Evolutionary conservation across 2,113 vertebrate species (phyloP), one percentile per base, ranked within the genome.

Genomic region (Empidonax alnorum): DNA sequence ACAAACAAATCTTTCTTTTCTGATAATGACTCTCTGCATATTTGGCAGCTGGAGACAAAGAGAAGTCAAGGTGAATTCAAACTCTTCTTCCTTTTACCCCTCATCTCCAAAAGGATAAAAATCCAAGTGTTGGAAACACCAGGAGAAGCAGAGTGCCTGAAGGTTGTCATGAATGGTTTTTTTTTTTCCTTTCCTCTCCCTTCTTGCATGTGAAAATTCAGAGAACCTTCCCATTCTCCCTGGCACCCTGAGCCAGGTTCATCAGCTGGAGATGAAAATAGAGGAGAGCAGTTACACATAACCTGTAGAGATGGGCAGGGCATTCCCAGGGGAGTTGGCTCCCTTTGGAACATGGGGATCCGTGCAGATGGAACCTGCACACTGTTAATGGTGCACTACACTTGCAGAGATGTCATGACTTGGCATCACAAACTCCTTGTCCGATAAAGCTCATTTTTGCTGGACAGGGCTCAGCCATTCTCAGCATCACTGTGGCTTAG

Each of bases 61-160:
- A 91, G 67, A 90, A 92, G 75, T 92, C 89, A 95, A 91, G 84
- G 94, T 89, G 91, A 92, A 82, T 75, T 81, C 52, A 59, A 77
- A 35, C 42, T 73, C 67, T 83, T 69, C n/a, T 82, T 75, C 53
- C 20, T 42, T 7, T 10, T 69, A 18, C 33, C 19, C 42, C 30
- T 42, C 14, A 12, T 35, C 52, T 85, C 30, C 76, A 61, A 37
- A 58, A 61, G 28, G 61, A 46, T 69, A 44, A 65, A 58, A 42
- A 56, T 44, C 35, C 2, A 12, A 50, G 31, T 28, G 44, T 37
- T 55, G 14, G 41, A 46, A 91, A 13, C 33, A 46, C 31, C 1
- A 2, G 41, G 74, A 92, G 61, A 62, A 19, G 5, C 28, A 14
- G 8, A 62, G 37, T 21, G 61, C 47, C 69, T 78, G 83, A 30